These are phyloP conservation scores for Trochalopteron elliotii DNA, from an alignment of 2,113 vertebrate genomes.

Conservation along the genomic window DNA sequence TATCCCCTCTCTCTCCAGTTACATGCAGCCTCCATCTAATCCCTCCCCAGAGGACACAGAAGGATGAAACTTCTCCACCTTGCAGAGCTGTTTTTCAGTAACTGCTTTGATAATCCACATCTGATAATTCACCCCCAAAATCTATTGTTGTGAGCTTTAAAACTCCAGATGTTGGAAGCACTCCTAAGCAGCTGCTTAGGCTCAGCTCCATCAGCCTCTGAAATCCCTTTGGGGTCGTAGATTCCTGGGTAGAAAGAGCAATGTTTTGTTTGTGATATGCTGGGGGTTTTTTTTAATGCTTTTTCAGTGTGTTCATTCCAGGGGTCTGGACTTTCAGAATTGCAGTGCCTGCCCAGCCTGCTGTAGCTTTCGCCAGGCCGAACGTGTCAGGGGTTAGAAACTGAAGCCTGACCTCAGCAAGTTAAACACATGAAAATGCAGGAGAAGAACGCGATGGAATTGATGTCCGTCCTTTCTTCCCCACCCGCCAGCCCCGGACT, in stretches of 20 bases:
- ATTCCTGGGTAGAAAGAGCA: neutral
- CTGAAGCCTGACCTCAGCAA: neutral
- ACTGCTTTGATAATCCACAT: neutral
- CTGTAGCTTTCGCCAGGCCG: neutral
- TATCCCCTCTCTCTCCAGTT: neutral
- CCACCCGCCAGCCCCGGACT: neutral
- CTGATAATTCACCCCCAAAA: neutral
- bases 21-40: neutral
- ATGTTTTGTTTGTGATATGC: neutral
- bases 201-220: neutral
- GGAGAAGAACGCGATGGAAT: rapidly evolving
- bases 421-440: neutral
- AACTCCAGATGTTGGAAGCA: neutral
- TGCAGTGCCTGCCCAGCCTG: neutral
- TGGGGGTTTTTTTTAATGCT: rapidly evolving
- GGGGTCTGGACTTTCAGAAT: neutral
- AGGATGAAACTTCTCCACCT: neutral
- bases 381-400: neutral
- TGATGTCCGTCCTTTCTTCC: neutral
- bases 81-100: neutral
- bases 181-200: neutral
- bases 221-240: neutral
- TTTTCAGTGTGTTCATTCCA: neutral
- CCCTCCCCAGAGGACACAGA: neutral
- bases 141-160: neutral